phyloP scores from a whole-genome alignment of 2,888 invertebrate genomes.

The Gerosis bhagava region DNA sequence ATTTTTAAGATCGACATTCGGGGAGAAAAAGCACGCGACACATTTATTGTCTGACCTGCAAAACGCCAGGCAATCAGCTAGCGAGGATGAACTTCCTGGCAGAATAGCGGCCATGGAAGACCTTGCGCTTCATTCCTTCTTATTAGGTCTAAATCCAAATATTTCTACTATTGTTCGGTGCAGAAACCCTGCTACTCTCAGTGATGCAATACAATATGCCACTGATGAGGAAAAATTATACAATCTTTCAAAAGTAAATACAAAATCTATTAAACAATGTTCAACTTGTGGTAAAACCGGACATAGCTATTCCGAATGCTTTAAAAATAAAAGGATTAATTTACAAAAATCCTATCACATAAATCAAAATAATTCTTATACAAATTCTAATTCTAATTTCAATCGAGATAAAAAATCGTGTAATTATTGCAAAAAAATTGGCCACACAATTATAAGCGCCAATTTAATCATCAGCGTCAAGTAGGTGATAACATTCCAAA shows the following conservation, averaged over 20 bases:
- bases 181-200: neutral
- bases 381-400: too few species aligned
- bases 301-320: too few species aligned
- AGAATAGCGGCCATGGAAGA: slow-evolving; percentile 14
- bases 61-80: slow-evolving; percentile 4
- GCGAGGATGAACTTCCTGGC: slow-evolving; percentile 23
- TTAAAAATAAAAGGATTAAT: too few species aligned
- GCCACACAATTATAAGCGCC: slow-evolving; percentile 26
- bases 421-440: slow-evolving; percentile 23
- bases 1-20: slow-evolving; percentile 11
- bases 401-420: too few species aligned
- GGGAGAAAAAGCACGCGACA: slow-evolving; percentile 14
- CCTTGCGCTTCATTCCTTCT: slow-evolving; percentile 10
- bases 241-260: neutral
- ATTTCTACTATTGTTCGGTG: slow-evolving; percentile 15
- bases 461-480: too few species aligned
- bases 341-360: too few species aligned
- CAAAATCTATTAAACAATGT: too few species aligned
- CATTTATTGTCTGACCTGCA: slow-evolving; percentile 17
- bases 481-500: too few species aligned
- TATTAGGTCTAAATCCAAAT: slow-evolving; percentile 2
- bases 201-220: slow-evolving; percentile 15
- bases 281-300: neutral
- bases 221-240: slow-evolving; percentile 11
- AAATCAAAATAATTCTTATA: too few species aligned